Evolutionary conservation across 2,797 vertebrate genomes (phyloP).

Genomic region (Manis javanica): DNA sequence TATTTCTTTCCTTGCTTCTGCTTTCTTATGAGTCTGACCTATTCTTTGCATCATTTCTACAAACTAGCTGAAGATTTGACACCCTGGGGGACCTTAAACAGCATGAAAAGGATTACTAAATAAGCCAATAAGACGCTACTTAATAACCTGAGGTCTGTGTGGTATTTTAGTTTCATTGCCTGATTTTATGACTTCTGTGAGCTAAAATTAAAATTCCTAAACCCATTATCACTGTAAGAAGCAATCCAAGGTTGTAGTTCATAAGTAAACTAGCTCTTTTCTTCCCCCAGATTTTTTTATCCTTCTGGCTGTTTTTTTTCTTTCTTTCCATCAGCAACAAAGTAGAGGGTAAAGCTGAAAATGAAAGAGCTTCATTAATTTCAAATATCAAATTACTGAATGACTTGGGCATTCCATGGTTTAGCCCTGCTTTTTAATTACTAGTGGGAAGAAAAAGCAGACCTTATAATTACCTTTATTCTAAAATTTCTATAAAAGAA

Average conservation of each 20-base stretch:
- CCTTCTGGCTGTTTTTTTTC: constrained; percentile 46
- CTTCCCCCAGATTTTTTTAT: constrained; percentile 55
- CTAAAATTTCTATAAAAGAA: constrained; percentile 49
- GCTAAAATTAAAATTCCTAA: constrained; percentile 73
- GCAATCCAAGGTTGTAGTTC: constrained; percentile 12
- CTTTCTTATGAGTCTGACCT: constrained; percentile 48
- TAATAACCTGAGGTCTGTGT: constrained; percentile 57
- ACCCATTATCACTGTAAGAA: constrained; percentile 49
- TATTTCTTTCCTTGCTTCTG: constrained; percentile 54
- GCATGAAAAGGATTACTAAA: constrained; percentile 60
- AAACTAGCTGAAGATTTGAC: constrained; percentile 61
- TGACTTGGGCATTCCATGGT: constrained; percentile 17
- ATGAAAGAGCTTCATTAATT: constrained; percentile 74
- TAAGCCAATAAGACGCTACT: constrained; percentile 56
- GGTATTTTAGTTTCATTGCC: constrained; percentile 62
- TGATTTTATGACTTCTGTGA: constrained; percentile 73
- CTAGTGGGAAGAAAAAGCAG: constrained; percentile 60
- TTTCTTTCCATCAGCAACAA: neutral
- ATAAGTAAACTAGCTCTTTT: constrained; percentile 61
- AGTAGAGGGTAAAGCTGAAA: constrained; percentile 45
- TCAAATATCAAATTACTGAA: constrained; percentile 67
- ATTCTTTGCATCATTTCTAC: constrained; percentile 61
- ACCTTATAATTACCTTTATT: constrained; percentile 67
- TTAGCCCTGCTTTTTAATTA: constrained; percentile 74
- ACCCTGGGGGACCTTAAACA: constrained; percentile 18